Evolutionary conservation across 2,888 invertebrate species (phyloP).

Genomic region (Osmoderma eremita): DNA sequence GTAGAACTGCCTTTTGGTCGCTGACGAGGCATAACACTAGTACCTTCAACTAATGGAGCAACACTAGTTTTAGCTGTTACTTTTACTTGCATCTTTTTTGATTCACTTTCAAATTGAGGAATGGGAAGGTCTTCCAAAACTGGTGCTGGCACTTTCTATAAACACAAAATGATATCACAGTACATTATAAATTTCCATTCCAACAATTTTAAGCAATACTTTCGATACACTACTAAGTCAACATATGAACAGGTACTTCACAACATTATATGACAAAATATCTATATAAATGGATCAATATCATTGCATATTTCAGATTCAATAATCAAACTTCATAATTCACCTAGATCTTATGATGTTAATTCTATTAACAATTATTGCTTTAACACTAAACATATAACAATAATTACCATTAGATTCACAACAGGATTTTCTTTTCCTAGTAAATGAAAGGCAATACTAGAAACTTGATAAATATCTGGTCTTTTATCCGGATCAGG

Average conservation of each 20-base stretch:
- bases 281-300: no score
- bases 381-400: neutral
- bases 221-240: no score
- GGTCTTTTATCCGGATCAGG: conserved; percentile 84
- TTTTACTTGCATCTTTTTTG: conserved; percentile 68
- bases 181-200: no score
- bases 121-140: conserved; percentile 72
- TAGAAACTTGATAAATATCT: conserved; percentile 86
- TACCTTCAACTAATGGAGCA: conserved; percentile 71
- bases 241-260: no score
- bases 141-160: conserved; percentile 74
- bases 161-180: conserved; percentile 38
- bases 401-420: conserved; percentile 76
- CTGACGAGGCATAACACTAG: conserved; percentile 85
- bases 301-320: no score
- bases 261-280: no score
- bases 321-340: no score
- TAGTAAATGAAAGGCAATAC: conserved; percentile 75
- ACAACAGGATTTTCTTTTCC: conserved; percentile 82
- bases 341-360: no score
- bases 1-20: conserved; percentile 76
- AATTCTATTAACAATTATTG: neutral
- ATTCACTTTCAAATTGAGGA: conserved; percentile 78
- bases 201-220: no score
- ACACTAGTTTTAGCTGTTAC: conserved; percentile 58